Conservation (phyloP, 2,888 invertebrate genomes). For the Phytoseiulus persimilis region DNA sequence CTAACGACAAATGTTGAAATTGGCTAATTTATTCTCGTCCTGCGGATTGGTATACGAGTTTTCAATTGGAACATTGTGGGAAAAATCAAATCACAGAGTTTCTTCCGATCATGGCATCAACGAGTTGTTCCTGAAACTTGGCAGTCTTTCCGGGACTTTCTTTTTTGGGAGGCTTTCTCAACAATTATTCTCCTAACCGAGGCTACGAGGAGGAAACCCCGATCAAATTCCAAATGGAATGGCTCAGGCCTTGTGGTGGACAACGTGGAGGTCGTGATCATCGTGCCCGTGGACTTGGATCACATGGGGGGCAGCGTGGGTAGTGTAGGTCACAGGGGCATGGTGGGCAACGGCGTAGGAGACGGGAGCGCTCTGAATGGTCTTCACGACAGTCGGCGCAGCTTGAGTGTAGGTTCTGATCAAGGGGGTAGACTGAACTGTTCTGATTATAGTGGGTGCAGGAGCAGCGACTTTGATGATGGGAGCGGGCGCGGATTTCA, state of each 20-base stretch:
- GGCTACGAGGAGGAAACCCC: too few relatives aligned
- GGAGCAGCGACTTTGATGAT: background rate
- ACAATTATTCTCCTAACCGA: too few relatives aligned
- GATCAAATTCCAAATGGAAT: background rate
- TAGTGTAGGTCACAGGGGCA: conserved; percentile 1
- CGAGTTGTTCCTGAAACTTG: background rate
- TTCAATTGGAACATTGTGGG: too few relatives aligned
- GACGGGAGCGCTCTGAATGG: conserved; percentile 32
- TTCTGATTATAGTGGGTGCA: conserved; percentile 10
- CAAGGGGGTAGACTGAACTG: conserved; percentile 16
- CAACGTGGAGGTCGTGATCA: background rate
- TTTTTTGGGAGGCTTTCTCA: too few relatives aligned
- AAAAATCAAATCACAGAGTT: background rate
- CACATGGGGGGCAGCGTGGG: background rate
- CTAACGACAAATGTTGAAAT: too few relatives aligned
- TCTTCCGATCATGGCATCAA: background rate
- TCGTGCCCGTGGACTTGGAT: background rate
- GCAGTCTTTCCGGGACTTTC: background rate
- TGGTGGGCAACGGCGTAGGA: conserved; percentile 25
- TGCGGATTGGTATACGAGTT: too few relatives aligned
- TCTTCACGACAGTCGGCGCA: conserved; percentile 8
- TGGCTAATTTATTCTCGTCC: too few relatives aligned
- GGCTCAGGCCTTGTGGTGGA: background rate
- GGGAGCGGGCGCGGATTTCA: conserved; percentile 12
- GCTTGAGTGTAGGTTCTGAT: conserved; percentile 1